Evolutionary conservation across 2,888 invertebrate species (phyloP).

Genomic region (Cosmorhoe ocellata): DNA sequence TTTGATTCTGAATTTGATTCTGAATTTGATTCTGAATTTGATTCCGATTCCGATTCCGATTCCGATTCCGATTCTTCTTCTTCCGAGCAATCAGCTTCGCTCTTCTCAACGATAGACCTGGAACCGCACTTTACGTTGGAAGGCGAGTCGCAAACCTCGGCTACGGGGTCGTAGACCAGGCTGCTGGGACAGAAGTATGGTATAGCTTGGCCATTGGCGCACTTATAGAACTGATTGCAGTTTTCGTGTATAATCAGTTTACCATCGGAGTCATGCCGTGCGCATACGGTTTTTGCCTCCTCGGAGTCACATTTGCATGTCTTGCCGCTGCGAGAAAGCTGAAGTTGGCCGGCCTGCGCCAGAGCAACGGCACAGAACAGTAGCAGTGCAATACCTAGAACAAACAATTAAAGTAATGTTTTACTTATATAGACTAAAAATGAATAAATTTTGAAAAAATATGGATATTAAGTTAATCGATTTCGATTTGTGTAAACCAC

Average conservation of each 20-base stretch:
- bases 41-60: too few species aligned
- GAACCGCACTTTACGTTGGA: constrained; percentile 39
- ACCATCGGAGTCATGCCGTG: constrained; percentile 36
- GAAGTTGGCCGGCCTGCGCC: constrained; percentile 40
- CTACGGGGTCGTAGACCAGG: constrained; percentile 40
- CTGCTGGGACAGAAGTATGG: constrained; percentile 30
- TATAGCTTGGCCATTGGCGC: constrained; percentile 38
- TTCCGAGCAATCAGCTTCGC: constrained; percentile 1
- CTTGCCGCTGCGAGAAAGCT: constrained; percentile 38
- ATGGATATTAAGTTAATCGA: too few species aligned
- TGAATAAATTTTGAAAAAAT: too few species aligned
- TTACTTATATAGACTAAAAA: too few species aligned
- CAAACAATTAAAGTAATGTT: constrained; percentile 4
- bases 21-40: too few species aligned
- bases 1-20: background rate
- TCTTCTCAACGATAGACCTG: constrained; percentile 24
- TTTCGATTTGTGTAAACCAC: too few species aligned
- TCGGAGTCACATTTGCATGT: constrained; percentile 41
- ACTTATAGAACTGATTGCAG: constrained; percentile 49
- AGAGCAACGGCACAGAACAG: constrained; percentile 56
- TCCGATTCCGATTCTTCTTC: background rate
- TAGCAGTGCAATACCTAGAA: constrained; percentile 51
- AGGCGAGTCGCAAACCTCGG: constrained; percentile 43
- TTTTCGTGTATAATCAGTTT: constrained; percentile 46
- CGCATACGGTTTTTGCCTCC: constrained; percentile 43